phyloP scores from a whole-genome alignment of 2,888 invertebrate genomes.

The Mimas tiliae region DNA sequence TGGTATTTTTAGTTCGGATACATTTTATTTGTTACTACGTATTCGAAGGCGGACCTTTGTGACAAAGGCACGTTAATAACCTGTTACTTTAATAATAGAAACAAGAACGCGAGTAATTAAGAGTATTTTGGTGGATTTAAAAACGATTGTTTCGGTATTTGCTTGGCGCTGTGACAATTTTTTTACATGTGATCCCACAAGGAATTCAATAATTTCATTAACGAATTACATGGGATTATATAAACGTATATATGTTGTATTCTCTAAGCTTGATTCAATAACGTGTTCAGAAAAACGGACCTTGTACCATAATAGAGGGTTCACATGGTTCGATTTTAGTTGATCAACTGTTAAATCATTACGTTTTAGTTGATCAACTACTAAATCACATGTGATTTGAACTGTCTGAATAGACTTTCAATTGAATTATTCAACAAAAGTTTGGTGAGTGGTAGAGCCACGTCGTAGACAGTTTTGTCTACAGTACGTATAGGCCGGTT shows the following conservation, averaged over 20 bases:
- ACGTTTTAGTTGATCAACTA: no score
- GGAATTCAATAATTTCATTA: slow-evolving; percentile 33
- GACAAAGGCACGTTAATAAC: slow-evolving; percentile 13
- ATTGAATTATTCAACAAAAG: no score
- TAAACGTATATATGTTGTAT: background rate
- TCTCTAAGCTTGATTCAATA: no score
- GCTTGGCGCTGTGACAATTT: slow-evolving; percentile 41
- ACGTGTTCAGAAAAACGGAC: no score
- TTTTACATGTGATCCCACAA: slow-evolving; percentile 34
- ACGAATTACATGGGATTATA: slow-evolving; percentile 22
- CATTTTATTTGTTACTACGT: slow-evolving; percentile 4
- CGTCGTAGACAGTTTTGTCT: no score
- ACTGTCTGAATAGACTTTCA: no score
- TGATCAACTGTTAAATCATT: no score
- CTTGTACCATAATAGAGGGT: no score
- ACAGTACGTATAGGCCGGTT: no score
- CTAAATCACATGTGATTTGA: no score
- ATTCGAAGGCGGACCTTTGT: slow-evolving; percentile 18
- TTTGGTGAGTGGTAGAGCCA: no score
- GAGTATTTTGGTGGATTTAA: slow-evolving; percentile 29
- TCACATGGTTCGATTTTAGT: no score
- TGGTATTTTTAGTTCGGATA: background rate
- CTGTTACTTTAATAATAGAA: slow-evolving; percentile 23
- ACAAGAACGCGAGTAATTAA: slow-evolving; percentile 28
- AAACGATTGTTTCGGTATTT: slow-evolving; percentile 31